Evolutionary conservation across 1,140 invertebrate genomes (phyloP), one percentile per base, ranked within the genome.

Genomic region (Nasonia giraulti): DNA sequence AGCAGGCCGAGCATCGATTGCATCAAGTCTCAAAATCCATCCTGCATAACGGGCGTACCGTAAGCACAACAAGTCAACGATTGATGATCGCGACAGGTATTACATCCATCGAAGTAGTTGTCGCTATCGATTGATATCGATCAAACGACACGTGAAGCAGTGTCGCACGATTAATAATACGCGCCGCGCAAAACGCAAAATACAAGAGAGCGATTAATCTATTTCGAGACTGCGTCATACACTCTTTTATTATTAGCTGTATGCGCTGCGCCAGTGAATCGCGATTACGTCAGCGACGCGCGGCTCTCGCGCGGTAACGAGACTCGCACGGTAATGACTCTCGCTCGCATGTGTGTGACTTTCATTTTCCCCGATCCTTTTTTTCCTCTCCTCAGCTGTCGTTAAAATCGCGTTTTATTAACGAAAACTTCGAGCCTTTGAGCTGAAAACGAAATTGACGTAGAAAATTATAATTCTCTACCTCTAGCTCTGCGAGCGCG

Each of bases 101-200:
- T 62, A 37, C 73, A 31, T 82, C 47, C 80, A 31, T n/a, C 17
- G 66, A 80, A 71, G n/a, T 31, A 71, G n/a, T 31, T 23, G 17
- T 33, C 44, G 23, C 17, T 5, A 68, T 62, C 73, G 47, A 82
- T 82, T 20, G 73, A 82, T 50, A 47, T 27, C 82, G 37, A 75
- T 66, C 50, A 11, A 33, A 20, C 55, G 14, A 62, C 5, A 62
- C 20, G 17, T 7, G 33, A 62, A 17, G 20, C 2, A 31, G 23
- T 71, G 68, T 33, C 62, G 11, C 12, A 31, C 74, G 74, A 83
- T 83, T 77, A 77, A 83, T 83, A 83, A 83, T 33, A 31, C 31
- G 17, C 4, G 1, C 11, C 73, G 37, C 73, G 33, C 33, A 37
- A 71, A 33, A 62, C 27, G 73, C 33, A 50, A 40, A 31, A 80